phyloP scores from a whole-genome alignment of 2,113 vertebrate genomes.

The Tricholaema leucomelas region DNA sequence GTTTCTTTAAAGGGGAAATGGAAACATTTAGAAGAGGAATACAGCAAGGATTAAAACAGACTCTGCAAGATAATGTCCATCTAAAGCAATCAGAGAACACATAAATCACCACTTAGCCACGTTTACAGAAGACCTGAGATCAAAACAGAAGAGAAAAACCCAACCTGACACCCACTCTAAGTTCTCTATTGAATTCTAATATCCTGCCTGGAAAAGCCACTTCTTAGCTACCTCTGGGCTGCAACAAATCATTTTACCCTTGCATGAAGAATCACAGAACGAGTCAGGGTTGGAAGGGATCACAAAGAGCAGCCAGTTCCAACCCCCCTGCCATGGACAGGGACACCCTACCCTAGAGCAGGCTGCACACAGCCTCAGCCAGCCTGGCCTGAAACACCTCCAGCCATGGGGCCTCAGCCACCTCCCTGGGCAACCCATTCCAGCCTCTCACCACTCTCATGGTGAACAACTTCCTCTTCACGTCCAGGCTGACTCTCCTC shows the following conservation, averaged over 20 bases:
- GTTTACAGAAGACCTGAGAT: background rate
- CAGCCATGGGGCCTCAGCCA: no score
- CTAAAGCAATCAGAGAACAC: conserved; percentile 2
- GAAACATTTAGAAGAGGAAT: conserved; percentile 35
- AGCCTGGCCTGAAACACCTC: no score
- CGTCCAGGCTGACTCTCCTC: no score
- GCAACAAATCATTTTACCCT: background rate
- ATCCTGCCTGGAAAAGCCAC: background rate
- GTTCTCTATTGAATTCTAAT: background rate
- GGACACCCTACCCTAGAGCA: no score
- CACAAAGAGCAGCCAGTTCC: no score
- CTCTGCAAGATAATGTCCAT: background rate
- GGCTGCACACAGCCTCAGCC: no score
- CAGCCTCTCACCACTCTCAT: no score
- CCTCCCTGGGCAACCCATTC: no score
- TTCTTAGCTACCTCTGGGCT: background rate
- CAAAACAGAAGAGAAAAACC: background rate
- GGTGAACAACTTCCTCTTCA: no score
- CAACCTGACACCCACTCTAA: background rate
- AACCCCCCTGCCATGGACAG: no score
- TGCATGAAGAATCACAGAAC: no score
- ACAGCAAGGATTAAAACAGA: conserved; percentile 17
- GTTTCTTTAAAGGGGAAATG: background rate
- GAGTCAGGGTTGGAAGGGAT: no score
- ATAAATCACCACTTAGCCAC: background rate